Evolutionary conservation across 2,113 vertebrate species (phyloP), one percentile per base, ranked within the genome.

Genomic region (Tretioscincus oriximinensis): DNA sequence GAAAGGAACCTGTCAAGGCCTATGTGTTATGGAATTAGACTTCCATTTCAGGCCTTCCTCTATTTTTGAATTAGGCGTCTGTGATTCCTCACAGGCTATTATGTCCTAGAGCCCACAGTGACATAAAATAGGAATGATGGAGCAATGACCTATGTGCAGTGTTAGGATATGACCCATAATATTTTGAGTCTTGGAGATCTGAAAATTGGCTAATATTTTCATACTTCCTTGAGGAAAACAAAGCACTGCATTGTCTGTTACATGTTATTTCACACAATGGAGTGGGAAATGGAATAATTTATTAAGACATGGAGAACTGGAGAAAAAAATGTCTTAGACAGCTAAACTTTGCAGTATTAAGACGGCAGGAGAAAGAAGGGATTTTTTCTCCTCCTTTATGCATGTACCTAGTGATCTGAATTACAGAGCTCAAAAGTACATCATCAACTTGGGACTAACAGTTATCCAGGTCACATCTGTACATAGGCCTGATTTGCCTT

Each of bases 1-100:
- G 89, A 93, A 92, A 94, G 89, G 81, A 76, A 91, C 75, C 88
- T 90, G 91, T 86, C 91, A 91, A 92, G 63, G 79, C 77, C 51
- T 88, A 65, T 88, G 83, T 7, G 2, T 92, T 79, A 84, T 64
- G 71, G 88, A 93, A 91, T 92, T 91, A 93, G 86, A 91, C 88
- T 92, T 93, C 67, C 69, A 26, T 90, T 90, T 72, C 88, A 88
- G 85, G 81, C 90, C 90, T 90, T 51, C 79, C 88, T 89, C 84
- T 81, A 81, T 90, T 84, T 91, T 91, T 91, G 81, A 88, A 89
- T 84, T 83, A 85, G 89, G 73, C 78, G 81, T 91, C 72, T 60
- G 65, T 54, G 61, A 72, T 81, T 87, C 78, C 89, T 92, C 69
- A 73, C 63, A 84, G 81, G 75, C 86, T 89, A 29, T 92, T 90